Evolutionary conservation across 2,113 vertebrate genomes (phyloP).

Genomic region (Pedetes capensis): DNA sequence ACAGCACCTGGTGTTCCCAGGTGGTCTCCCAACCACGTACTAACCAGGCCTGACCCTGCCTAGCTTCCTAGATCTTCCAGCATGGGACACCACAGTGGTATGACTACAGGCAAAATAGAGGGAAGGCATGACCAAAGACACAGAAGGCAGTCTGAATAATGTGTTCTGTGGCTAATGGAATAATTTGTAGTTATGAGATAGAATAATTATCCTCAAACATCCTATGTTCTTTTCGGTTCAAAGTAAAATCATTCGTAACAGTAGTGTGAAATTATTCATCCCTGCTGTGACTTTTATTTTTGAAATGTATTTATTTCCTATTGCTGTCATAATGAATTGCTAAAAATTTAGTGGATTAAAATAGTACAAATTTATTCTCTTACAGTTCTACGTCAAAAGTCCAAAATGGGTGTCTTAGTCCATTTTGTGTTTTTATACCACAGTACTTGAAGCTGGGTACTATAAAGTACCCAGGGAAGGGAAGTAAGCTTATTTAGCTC

Average conservation of each 20-base stretch:
- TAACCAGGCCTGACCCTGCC: no score
- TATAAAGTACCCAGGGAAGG: neutral
- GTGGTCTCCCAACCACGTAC: no score
- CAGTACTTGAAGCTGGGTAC: neutral
- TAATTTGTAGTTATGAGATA: constrained; percentile 15
- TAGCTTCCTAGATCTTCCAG: no score
- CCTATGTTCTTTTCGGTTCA: neutral
- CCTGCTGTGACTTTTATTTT: constrained; percentile 18
- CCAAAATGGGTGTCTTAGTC: neutral
- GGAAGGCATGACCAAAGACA: neutral
- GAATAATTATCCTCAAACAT: neutral
- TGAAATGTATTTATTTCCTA: neutral
- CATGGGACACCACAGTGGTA: no score
- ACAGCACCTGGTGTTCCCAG: no score
- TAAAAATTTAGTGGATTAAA: neutral
- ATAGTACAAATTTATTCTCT: neutral
- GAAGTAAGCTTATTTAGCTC: neutral
- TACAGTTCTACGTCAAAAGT: neutral
- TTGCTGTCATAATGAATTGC: neutral
- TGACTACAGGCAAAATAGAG: no score
- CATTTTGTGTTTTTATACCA: neutral
- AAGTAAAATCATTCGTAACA: neutral
- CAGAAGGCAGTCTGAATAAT: neutral
- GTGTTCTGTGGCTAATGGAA: constrained; percentile 6
- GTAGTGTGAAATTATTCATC: neutral